Percentiles rank a stretch among this genome's conserved stretches.
phyloP scores from a whole-genome alignment of 2,888 invertebrate genomes.

The Danaus chrysippus region DNA sequence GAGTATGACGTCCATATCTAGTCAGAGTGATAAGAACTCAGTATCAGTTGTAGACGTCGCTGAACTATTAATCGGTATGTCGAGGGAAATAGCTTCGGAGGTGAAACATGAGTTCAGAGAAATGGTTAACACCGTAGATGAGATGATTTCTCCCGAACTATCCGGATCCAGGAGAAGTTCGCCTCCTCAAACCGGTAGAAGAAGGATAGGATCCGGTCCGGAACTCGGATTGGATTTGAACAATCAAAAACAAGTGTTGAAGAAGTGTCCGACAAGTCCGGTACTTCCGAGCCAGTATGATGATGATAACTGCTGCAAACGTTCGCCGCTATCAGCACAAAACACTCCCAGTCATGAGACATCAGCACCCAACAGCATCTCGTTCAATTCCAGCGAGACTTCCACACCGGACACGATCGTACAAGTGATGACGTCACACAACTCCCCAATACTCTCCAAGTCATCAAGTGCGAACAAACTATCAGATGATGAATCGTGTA shows the following conservation, averaged over 20 bases:
- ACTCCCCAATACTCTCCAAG: conserved; percentile 69
- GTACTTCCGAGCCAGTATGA: conserved; percentile 57
- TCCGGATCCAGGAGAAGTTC: conserved; percentile 64
- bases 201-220: conserved; percentile 67
- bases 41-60: conserved; percentile 87
- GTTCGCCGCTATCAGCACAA: conserved; percentile 67
- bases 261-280: conserved; percentile 73
- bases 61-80: conserved; percentile 87
- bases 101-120: conserved; percentile 88
- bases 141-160: conserved; percentile 79
- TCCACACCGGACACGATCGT: conserved; percentile 76
- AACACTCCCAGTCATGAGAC: conserved; percentile 67
- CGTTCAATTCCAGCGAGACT: conserved; percentile 76
- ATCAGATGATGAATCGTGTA: conserved; percentile 79
- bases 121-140: conserved; percentile 86
- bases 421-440: conserved; percentile 64
- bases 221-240: conserved; percentile 66
- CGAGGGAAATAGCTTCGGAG: conserved; percentile 88
- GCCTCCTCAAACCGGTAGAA: conserved; percentile 65
- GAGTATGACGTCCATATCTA: conserved; percentile 76
- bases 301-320: conserved; percentile 57
- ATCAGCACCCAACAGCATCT: conserved; percentile 69
- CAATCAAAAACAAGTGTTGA: conserved; percentile 46
- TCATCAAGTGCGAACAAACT: conserved; percentile 77
- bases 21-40: conserved; percentile 82